Evolutionary conservation across 1,140 invertebrate species (phyloP), one percentile per base, ranked within the genome.

Genomic region (Hylaeus volcanicus): DNA sequence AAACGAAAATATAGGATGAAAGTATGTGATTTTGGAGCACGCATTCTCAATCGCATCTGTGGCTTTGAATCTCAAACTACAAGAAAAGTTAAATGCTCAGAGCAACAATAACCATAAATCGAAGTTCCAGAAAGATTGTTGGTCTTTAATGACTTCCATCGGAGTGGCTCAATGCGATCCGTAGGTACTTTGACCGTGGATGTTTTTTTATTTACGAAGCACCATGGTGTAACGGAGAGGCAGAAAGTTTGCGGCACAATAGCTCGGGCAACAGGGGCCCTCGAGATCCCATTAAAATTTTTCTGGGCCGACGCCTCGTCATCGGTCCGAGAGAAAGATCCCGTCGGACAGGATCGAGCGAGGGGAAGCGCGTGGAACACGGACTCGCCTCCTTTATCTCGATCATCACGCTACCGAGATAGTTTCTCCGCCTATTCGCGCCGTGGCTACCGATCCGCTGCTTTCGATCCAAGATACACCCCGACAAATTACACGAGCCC

Each of bases 271-370:
- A 51, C 48, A 26, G 26, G 14, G 51, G 55, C 26, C 15, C 66
- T 53, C 55, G 56, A 51, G 39, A 78, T 41, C 56, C 75, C 66
- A 78, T 78, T 78, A 78, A 78, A 78, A 78, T 78, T 70, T 78
- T 71, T 78, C 66, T 60, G 15, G 26, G 6, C 15, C 63, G 51
- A 43, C 74, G 63, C 63, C 48, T 39, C 65, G 45, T 60, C 65
- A 68, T 61, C 61, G 61, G n/a, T 3, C n/a, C 4, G 69, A 12
- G 14, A 64, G 43, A 41, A 51, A 63, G 56, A 78, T 70, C 2
- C 45, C 48, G 14, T 53, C 64, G 26, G 37, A 4, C n/a, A 55
- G 53, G 1, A 55, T 55, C 48, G 37, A 66, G 11, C 26, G 26
- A 26, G 26, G 26, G 26, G 26, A 26, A 26, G 26, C 26, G 26